A percentile compares a stretch with the other conserved stretches of the same genome.
These are phyloP conservation scores for Diarsia brunnea DNA, from an alignment of 2,888 invertebrate genomes.

Conservation along the genomic window DNA sequence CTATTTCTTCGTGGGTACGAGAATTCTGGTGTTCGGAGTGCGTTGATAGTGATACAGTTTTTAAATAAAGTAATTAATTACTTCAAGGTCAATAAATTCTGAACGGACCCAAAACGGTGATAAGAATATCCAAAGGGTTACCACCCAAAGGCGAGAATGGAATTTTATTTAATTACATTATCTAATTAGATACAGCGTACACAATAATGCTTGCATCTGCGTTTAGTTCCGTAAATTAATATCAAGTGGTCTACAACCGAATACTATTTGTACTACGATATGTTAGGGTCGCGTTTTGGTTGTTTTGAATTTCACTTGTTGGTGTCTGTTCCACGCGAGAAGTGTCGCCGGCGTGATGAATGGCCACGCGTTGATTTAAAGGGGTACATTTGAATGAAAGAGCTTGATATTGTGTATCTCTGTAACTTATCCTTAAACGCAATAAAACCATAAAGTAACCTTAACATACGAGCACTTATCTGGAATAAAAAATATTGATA, in stretches of 20 bases:
- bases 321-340: constrained; percentile 76
- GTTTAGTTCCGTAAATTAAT: constrained; percentile 79
- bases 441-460: constrained; percentile 84
- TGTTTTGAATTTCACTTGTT: constrained; percentile 67
- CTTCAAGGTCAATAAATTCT: constrained; percentile 63
- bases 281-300: constrained; percentile 72
- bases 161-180: constrained; percentile 84
- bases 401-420: constrained; percentile 79
- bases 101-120: constrained; percentile 73
- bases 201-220: constrained; percentile 84
- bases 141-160: constrained; percentile 87
- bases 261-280: constrained; percentile 58
- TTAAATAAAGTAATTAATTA: constrained; percentile 63
- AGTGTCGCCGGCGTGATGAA: constrained; percentile 86
- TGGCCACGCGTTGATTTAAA: constrained; percentile 85
- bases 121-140: constrained; percentile 78
- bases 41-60: constrained; percentile 38
- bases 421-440: constrained; percentile 74
- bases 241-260: constrained; percentile 45
- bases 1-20: constrained; percentile 32
- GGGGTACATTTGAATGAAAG: constrained; percentile 83
- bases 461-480: constrained; percentile 62
- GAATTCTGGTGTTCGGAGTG: constrained; percentile 18
- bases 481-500: constrained; percentile 56
- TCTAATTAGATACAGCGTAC: constrained; percentile 87